Evolutionary conservation across 2,113 vertebrate species (phyloP).

Genomic region (Cepphus grylle): DNA sequence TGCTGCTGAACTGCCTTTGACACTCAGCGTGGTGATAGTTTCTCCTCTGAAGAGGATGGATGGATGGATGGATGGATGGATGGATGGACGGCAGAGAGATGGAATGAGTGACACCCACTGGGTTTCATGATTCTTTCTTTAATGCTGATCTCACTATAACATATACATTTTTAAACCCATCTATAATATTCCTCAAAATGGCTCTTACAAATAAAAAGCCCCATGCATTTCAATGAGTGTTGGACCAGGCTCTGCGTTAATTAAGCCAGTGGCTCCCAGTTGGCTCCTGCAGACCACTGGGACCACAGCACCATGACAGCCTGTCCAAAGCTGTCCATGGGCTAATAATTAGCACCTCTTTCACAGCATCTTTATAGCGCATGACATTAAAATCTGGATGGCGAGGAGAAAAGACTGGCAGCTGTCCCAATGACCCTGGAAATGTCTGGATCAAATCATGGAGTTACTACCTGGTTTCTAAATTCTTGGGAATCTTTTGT

Average conservation of each 20-base stretch:
- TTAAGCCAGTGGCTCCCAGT: neutral
- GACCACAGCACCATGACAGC: rapidly evolving
- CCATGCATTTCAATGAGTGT: neutral
- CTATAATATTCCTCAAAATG: neutral
- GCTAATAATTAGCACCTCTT: neutral
- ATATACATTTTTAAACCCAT: neutral
- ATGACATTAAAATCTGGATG: neutral
- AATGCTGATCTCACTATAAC: neutral
- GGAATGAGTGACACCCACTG: neutral
- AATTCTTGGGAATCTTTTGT: neutral
- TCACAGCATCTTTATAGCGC: neutral
- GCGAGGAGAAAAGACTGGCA: neutral
- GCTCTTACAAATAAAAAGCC: neutral
- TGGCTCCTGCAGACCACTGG: neutral
- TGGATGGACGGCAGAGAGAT: rapidly evolving
- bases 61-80: neutral
- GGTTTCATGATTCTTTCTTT: neutral
- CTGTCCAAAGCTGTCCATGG: neutral
- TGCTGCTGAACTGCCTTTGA: neutral
- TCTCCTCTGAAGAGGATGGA: neutral
- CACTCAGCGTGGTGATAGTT: neutral
- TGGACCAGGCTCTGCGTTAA: neutral
- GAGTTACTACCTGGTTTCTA: neutral
- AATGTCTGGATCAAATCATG: neutral
- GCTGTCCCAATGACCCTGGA: neutral